Evolutionary conservation across 2,113 vertebrate species (phyloP), one percentile per base, ranked within the genome.

Genomic region (Paralichthys olivaceus): DNA sequence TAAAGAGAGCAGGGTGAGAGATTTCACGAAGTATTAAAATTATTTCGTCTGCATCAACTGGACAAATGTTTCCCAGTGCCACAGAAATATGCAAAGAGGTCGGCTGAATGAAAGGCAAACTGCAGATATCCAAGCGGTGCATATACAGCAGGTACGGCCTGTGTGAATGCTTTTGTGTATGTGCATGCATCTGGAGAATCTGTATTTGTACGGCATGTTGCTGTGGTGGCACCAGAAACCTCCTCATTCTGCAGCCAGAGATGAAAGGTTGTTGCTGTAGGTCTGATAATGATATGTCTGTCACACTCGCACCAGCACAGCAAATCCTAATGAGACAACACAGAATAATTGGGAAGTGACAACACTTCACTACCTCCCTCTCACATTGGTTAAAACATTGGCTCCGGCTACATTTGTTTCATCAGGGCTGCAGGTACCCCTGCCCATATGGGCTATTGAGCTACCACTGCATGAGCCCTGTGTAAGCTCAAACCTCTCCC

Each of bases 1-100:
- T 80, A 62, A 84, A 89, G 83, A 90, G 58, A 87, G 76, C 66
- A 86, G 64, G 77, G 62, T 72, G 76, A 86, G 82, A 84, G 67
- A 80, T 76, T 85, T 87, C 74, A 82, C 61, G 37, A 62, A 65
- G 61, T 57, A 88, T 54, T 63, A 62, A 67, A 72, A 77, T 56
- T 54, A 53, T 57, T 82, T 83, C 0, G 53, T 84, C 75, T 71
- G 83, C 66, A 84, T 73, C 60, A 64, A 51, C 47, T 43, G 45
- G 82, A 75, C 70, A 75, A 56, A 72, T 15, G 54, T 55, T 62
- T 75, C 40, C 23, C 53, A 63, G 61, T 7, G 61, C 51, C 56
- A 61, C 20, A 77, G 61, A 45, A 19, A 47, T 47, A 47, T 47
- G 43, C 13, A 15, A 19, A 5, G 15, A 17, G 43, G 17, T 4